phyloP scores from a whole-genome alignment of 2,797 vertebrate species.

The Halcyon leucocephala region DNA sequence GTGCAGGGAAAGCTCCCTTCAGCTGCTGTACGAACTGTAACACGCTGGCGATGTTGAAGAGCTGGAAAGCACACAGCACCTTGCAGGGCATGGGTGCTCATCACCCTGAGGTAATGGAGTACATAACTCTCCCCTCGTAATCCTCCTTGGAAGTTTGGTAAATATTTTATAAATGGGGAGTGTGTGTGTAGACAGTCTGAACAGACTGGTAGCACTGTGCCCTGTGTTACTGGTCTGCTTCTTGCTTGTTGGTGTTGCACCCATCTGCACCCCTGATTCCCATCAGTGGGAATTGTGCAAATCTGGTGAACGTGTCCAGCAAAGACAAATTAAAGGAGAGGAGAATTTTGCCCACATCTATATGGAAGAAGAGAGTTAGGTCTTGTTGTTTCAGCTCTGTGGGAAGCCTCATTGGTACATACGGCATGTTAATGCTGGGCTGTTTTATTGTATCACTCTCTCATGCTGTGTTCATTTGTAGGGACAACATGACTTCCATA shows the following conservation, averaged over 20 bases:
- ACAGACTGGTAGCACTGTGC: background rate
- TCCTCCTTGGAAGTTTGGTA: background rate
- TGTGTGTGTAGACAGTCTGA: background rate
- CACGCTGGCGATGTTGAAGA: accelerated
- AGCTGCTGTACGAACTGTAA: accelerated
- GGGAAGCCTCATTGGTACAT: conserved; percentile 18
- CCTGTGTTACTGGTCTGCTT: background rate
- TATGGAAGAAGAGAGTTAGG: background rate
- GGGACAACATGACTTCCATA: conserved; percentile 53
- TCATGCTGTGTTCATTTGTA: conserved; percentile 56
- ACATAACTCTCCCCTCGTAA: background rate
- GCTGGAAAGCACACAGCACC: background rate
- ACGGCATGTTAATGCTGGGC: background rate
- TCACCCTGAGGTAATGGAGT: background rate
- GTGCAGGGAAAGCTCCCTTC: background rate
- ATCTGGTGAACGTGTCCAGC: background rate
- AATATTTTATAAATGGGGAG: background rate
- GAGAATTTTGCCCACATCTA: conserved; percentile 6
- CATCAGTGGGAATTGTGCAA: background rate
- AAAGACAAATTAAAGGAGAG: background rate
- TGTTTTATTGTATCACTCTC: conserved; percentile 23
- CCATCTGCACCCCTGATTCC: background rate
- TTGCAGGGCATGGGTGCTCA: background rate
- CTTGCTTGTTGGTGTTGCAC: accelerated
- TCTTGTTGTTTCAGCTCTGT: conserved; percentile 21